Conservation (phyloP, 2,797 vertebrate genomes). For the Eulemur rubriventer region DNA sequence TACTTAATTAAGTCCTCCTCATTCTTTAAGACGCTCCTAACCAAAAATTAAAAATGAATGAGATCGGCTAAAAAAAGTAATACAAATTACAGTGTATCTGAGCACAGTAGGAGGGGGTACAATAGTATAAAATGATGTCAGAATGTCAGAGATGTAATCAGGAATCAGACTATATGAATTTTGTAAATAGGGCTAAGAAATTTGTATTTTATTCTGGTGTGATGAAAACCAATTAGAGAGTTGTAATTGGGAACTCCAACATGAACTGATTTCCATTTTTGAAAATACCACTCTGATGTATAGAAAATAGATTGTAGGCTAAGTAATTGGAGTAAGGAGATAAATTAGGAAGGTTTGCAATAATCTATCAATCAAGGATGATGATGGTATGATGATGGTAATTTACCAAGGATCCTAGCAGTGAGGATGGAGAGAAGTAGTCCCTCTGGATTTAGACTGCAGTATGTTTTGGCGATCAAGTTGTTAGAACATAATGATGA, state of each 20-base stretch:
- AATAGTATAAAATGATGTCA: background rate
- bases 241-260: background rate
- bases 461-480: background rate
- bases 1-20: background rate
- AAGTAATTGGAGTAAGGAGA: background rate
- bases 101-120: background rate
- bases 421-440: background rate
- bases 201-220: background rate
- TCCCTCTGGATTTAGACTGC: background rate
- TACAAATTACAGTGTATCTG: background rate
- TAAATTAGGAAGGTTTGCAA: background rate
- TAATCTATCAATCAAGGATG: background rate
- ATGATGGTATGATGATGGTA: background rate
- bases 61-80: background rate
- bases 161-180: background rate
- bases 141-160: background rate
- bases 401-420: background rate
- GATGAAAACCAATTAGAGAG: background rate
- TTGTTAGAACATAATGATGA: background rate
- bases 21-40: background rate
- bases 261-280: background rate
- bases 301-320: background rate
- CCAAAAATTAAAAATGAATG: background rate
- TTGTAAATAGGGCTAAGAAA: background rate
- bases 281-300: background rate